Evolutionary conservation across 2,113 vertebrate genomes (phyloP).

Genomic region (Callospermophilus lateralis): DNA sequence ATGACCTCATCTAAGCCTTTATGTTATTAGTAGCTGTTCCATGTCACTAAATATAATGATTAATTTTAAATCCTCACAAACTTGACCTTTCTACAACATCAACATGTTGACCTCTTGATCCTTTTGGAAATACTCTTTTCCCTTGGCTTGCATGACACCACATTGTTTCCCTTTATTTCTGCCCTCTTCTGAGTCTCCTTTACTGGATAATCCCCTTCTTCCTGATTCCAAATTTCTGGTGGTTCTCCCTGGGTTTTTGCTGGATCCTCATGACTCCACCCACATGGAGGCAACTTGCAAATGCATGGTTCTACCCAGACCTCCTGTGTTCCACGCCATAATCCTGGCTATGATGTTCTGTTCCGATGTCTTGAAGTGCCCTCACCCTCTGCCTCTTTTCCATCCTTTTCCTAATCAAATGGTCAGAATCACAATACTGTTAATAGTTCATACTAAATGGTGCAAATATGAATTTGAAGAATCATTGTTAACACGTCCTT

Average conservation of each 20-base stretch:
- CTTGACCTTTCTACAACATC: neutral
- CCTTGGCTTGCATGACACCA: neutral
- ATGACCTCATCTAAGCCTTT: neutral
- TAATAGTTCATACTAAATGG: neutral
- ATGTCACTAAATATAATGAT: neutral
- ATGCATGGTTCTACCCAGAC: neutral
- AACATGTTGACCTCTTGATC: neutral
- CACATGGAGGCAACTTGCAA: neutral
- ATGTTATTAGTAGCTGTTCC: neutral
- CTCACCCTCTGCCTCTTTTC: neutral
- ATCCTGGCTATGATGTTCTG: neutral
- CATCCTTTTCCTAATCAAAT: neutral
- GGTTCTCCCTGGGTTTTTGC: neutral
- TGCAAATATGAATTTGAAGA: neutral
- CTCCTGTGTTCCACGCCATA: neutral
- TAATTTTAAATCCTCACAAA: slow-evolving; percentile 7
- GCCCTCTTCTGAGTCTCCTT: neutral
- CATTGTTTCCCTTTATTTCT: neutral
- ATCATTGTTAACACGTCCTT: neutral
- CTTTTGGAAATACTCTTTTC: neutral
- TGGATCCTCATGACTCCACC: neutral
- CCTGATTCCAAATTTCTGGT: neutral
- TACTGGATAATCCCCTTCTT: neutral
- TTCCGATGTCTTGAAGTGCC: neutral
- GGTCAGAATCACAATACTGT: neutral